These are phyloP conservation scores for Montipora sp. DNA, from an alignment of 64 coral and sea anemone species.

Conservation along the genomic window DNA sequence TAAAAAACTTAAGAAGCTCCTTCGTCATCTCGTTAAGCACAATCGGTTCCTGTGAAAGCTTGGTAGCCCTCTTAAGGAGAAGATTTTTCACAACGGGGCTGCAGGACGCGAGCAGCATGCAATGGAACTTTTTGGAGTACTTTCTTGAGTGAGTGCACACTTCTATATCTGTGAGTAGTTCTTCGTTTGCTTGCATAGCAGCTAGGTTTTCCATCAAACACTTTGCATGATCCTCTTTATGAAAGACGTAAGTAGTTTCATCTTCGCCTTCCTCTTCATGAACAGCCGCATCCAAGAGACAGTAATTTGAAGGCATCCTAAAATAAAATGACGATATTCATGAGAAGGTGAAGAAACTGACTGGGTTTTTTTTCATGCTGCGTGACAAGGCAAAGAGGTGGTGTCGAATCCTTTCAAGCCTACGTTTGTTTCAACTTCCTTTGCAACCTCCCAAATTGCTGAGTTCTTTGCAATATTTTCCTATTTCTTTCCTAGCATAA, in stretches of 20 bases:
- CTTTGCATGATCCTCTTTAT: slow-evolving; percentile 32
- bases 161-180: slow-evolving; percentile 1
- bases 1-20: slow-evolving; percentile 7
- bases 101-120: slow-evolving; percentile 5
- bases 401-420: too few relatives aligned
- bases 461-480: too few relatives aligned
- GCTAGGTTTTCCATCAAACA: slow-evolving; percentile 34
- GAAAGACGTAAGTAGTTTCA: slow-evolving; percentile 3
- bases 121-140: slow-evolving; percentile 13
- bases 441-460: too few relatives aligned
- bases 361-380: too few relatives aligned
- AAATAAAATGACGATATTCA: background rate
- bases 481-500: too few relatives aligned
- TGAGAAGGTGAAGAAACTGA: background rate
- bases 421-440: too few relatives aligned
- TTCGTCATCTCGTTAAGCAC: slow-evolving; percentile 4
- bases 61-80: background rate
- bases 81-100: slow-evolving; percentile 2
- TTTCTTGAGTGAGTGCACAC: slow-evolving; percentile 5
- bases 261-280: background rate
- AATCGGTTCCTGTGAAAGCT: background rate
- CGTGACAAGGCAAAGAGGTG: too few relatives aligned
- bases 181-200: slow-evolving; percentile 14
- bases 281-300: background rate
- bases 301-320: background rate